Evolutionary conservation across 2,113 vertebrate genomes (phyloP).

Genomic region (Ranitomeya imitator): DNA sequence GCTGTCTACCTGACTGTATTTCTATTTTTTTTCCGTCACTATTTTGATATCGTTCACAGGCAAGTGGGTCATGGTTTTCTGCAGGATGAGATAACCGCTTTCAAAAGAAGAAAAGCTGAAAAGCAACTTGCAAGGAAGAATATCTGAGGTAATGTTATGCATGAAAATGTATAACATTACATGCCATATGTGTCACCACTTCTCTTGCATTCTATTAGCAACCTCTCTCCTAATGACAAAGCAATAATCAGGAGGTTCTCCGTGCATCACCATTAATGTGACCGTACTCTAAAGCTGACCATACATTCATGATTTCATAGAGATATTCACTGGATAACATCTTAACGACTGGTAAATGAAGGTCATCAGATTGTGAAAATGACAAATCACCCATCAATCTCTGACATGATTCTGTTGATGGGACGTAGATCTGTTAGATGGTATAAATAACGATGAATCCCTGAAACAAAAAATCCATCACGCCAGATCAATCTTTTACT

Average conservation of each 20-base stretch:
- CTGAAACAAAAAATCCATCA: neutral
- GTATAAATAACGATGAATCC: neutral
- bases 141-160: constrained; percentile 80
- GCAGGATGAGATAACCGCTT: constrained; percentile 79
- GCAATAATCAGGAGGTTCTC: constrained; percentile 44
- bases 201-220: constrained; percentile 27
- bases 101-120: constrained; percentile 80
- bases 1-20: constrained; percentile 39
- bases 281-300: neutral
- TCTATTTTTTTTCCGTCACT: constrained; percentile 46
- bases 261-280: neutral
- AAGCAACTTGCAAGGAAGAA: constrained; percentile 78
- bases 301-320: neutral
- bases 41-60: constrained; percentile 70
- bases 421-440: neutral
- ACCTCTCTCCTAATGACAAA: constrained; percentile 22
- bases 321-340: neutral
- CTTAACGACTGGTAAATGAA: neutral
- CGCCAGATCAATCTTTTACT: neutral
- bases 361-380: neutral
- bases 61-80: constrained; percentile 79
- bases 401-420: neutral
- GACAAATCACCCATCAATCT: neutral
- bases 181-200: constrained; percentile 50
- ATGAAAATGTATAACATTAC: constrained; percentile 74